Base-by-base conservation (phyloP, 1,140 invertebrate species). In the Uloborus diversus region DNA sequence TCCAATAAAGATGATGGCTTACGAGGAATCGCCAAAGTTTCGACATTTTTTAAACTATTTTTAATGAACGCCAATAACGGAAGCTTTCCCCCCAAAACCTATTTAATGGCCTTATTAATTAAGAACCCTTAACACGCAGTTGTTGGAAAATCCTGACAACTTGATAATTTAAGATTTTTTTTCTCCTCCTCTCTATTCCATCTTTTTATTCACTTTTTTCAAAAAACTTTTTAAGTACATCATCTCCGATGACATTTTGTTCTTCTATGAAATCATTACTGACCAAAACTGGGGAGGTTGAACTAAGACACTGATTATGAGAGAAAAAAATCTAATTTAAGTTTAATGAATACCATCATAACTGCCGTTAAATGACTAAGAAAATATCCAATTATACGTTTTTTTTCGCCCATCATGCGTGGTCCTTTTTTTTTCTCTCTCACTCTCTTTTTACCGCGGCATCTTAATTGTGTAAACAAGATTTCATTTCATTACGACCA, bases 391-490 rank as follows among this genome's bases (percentile, higher is more conserved):
- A 71, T 71, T 71, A 71, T 71, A 42, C 3, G 13, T 5, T 71
- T 59, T 71, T 71, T 71, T 71, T n/a, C 30, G 7, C 57, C 20
- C 59, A 9, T 71, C 23, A 28, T 14, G n/a, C 13, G 2, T 17
- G 33, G 57, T 56, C 28, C 35, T 20, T 25, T 71, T 47, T 71
- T 71, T 70, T 57, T 69, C 30, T 4, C 4, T 28, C n/a, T n/a
- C n/a, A n/a, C n/a, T n/a, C 49, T 66, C 42, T 5, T 33, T 33
- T 51, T 14, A 33, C 25, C 49, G 53, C 20, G 23, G 53, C 33
- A 20, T 51, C 35, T 71, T 71, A 71, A 71, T 71, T 71, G 69
- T 71, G 69, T 71, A 71, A 71, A 71, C 69, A 71, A 33, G 56
- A 59, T 27, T 56, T 35, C 69, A 71, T 71, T 71, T 71, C 56